Evolutionary conservation across 2,113 vertebrate species (phyloP).

Genomic region (Syngnathus typhle): DNA sequence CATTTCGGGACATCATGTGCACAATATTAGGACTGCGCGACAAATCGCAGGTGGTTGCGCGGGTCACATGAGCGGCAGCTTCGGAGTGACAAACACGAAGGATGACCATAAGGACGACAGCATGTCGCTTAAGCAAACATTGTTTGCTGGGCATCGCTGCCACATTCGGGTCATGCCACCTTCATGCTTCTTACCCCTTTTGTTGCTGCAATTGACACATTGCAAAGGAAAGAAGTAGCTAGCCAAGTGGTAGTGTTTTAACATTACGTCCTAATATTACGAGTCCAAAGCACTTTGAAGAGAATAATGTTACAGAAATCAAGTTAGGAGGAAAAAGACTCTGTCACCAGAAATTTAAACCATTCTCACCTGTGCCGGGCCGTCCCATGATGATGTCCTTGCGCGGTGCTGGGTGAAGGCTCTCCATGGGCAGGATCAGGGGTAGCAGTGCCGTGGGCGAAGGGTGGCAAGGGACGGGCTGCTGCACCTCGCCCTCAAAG

Average conservation of each 20-base stretch:
- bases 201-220: too few species aligned
- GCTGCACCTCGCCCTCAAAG: slow-evolving; percentile 68
- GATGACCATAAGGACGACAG: slow-evolving; percentile 53
- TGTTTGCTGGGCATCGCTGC: slow-evolving; percentile 22
- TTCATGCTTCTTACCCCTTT: slow-evolving; percentile 2
- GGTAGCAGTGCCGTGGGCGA: slow-evolving; percentile 86
- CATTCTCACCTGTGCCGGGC: slow-evolving; percentile 84
- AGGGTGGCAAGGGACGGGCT: slow-evolving; percentile 87
- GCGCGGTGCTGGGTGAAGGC: slow-evolving; percentile 80
- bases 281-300: too few species aligned
- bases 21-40: background rate
- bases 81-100: slow-evolving; percentile 29
- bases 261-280: too few species aligned
- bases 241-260: too few species aligned
- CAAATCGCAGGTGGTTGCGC: slow-evolving; percentile 20
- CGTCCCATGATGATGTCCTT: slow-evolving; percentile 92
- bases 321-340: too few species aligned
- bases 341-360: background rate
- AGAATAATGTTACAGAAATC: background rate
- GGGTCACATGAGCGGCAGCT: slow-evolving; percentile 23
- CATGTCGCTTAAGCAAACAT: slow-evolving; percentile 33
- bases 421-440: slow-evolving; percentile 81
- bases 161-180: slow-evolving; percentile 19
- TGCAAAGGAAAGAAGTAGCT: too few species aligned
- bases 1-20: slow-evolving; percentile 20